Base-by-base conservation (phyloP, 2,888 invertebrate species). In the Thereva nobilitata region DNA sequence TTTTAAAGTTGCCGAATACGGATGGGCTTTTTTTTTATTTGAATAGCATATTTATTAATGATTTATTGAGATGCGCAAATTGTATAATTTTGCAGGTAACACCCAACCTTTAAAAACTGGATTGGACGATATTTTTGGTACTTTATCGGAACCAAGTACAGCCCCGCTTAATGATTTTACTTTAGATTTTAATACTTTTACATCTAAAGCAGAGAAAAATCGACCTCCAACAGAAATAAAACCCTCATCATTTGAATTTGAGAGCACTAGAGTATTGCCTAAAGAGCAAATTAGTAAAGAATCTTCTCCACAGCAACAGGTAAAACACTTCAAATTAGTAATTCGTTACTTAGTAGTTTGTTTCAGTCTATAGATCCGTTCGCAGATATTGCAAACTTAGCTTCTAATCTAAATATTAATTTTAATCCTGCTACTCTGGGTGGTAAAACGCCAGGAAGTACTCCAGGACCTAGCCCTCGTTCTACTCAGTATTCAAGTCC, bases 91-190 rank as follows among this genome's bases (percentile, higher is more conserved):
- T 54, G 67, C 72, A 64, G 74, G 74, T 64, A 75, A 75, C 57
- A 68, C 71, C 34, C 73, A 75, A 67, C 70, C 77, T 8, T 76
- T 72, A 57, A 71, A 73, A 12, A 70, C 73, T 6, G 81, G 81
- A 66, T 79, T 85, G 68, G 89, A 89, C 74, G 89, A 89, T 75
- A 88, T 89, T 5, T 89, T 89, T 75, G 88, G 87, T 61, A 77
- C 84, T 8, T 74, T 83, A 9, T 74, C 74, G 10, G 50, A 67
- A 47, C 64, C 70, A 23, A 72, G 64, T 64, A 55, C 71, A 41
- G 40, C 72, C 23, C 69, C 71, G 12, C 71, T 75, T 12, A 74
- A 73, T 71, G 37, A 40, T 64, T 37, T 54, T 54, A 40, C 45
- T 35, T 70, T 77, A 53, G 73, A 76, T 59, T 75, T 76, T 63